phyloP scores from a whole-genome alignment of 1,140 invertebrate species.

The Archivesica marissinica region DNA sequence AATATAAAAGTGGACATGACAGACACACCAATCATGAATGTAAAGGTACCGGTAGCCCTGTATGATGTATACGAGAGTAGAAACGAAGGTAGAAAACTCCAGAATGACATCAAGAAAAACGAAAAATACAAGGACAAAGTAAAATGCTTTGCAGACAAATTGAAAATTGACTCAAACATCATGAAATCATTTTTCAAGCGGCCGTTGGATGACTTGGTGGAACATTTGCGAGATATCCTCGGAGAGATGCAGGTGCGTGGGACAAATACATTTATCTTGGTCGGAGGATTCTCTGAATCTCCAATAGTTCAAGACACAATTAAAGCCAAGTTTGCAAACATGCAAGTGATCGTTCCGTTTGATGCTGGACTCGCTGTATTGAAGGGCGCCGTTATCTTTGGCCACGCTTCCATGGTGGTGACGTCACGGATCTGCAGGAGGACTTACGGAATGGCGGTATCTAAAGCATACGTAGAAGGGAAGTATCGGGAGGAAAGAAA shows the following conservation, averaged over 20 bases:
- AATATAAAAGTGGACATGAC: slow-evolving; percentile 32
- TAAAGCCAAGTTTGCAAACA: slow-evolving; percentile 40
- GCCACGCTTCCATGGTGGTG: slow-evolving; percentile 34
- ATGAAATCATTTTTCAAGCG: slow-evolving; percentile 54
- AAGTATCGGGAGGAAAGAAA: slow-evolving; percentile 21
- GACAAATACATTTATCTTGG: slow-evolving; percentile 42
- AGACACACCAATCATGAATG: slow-evolving; percentile 12
- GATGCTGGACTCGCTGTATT: slow-evolving; percentile 57
- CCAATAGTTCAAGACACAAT: slow-evolving; percentile 48
- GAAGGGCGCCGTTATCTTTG: slow-evolving; percentile 60
- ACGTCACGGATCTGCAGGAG: slow-evolving; percentile 43
- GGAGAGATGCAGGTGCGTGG: slow-evolving; percentile 27
- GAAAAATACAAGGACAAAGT: slow-evolving; percentile 36
- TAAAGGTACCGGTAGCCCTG: slow-evolving; percentile 49
- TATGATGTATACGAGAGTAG: slow-evolving; percentile 33
- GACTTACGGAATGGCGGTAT: slow-evolving; percentile 49
- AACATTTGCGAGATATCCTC: slow-evolving; percentile 50
- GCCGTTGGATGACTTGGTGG: slow-evolving; percentile 34
- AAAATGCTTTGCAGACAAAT: slow-evolving; percentile 28
- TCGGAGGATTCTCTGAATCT: slow-evolving; percentile 57
- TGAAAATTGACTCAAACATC: slow-evolving; percentile 37
- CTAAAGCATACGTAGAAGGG: slow-evolving; percentile 23
- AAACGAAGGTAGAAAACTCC: not conserved
- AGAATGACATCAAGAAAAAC: slow-evolving; percentile 14
- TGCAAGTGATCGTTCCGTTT: slow-evolving; percentile 51